A percentile compares a stretch with the other conserved stretches of the same genome.
Evolutionary conservation across 2,797 vertebrate species (phyloP).

Genomic region (Harpagifer antarcticus): DNA sequence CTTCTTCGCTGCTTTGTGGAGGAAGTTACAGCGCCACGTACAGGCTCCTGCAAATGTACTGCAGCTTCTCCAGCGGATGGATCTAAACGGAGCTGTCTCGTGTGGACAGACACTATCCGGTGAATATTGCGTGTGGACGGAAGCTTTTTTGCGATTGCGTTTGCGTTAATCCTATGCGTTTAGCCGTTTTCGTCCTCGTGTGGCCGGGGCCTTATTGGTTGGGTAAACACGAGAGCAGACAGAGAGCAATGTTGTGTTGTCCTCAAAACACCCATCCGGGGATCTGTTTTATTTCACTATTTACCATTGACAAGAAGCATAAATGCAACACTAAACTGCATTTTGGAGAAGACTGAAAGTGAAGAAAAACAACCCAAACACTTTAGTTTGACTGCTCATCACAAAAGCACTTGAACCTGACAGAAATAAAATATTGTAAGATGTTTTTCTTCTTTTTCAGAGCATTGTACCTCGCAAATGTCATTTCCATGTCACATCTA

Average conservation of each 20-base stretch:
- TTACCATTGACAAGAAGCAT: neutral
- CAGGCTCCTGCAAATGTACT: no score
- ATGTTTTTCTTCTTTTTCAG: conserved; percentile 3
- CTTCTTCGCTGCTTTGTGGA: no score
- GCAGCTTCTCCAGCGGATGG: no score
- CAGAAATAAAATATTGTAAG: neutral
- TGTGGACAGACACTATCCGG: no score
- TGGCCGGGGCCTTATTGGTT: neutral
- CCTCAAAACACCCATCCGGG: neutral
- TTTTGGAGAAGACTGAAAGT: neutral
- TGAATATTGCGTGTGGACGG: no score
- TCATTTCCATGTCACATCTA: neutral
- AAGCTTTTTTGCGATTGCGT: no score
- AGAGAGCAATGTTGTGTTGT: neutral
- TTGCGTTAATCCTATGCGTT: no score
- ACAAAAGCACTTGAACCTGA: neutral
- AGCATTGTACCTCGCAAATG: neutral
- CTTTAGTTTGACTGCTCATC: neutral
- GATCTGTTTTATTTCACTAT: neutral
- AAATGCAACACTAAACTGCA: no score
- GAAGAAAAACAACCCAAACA: neutral
- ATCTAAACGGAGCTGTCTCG: no score
- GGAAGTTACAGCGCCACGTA: no score
- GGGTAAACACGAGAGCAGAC: neutral
- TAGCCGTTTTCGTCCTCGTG: no score